Percentiles rank a stretch among this genome's conserved stretches.
phyloP scores from a whole-genome alignment of 2,888 invertebrate species.

The Sturmia bella region DNA sequence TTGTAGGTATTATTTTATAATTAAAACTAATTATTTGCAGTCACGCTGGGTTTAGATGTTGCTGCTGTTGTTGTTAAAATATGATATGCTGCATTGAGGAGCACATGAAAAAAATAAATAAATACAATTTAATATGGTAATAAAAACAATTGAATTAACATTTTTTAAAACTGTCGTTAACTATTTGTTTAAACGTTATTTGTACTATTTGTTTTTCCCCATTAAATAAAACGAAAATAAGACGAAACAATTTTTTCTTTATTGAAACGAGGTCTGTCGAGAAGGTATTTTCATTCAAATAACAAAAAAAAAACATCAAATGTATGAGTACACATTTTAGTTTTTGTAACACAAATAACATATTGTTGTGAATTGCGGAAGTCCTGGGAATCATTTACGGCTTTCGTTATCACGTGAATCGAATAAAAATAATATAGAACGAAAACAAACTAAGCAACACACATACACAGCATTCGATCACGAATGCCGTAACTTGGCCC shows the following conservation, averaged over 20 bases:
- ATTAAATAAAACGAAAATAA: neutral
- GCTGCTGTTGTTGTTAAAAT: constrained; percentile 22
- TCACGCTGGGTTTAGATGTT: constrained; percentile 39
- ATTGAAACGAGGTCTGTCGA: neutral
- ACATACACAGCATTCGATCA: too few species aligned
- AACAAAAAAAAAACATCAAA: too few species aligned
- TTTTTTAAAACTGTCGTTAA: constrained; percentile 54
- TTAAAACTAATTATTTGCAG: constrained; percentile 27
- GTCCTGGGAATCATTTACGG: too few species aligned
- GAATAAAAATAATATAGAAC: too few species aligned
- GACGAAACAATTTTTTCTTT: neutral
- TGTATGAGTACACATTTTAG: too few species aligned
- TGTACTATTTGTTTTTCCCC: neutral
- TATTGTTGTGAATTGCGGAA: too few species aligned
- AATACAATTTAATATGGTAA: neutral
- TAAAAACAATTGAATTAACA: constrained; percentile 47
- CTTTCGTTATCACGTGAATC: too few species aligned
- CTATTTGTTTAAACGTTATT: constrained; percentile 51
- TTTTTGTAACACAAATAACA: too few species aligned
- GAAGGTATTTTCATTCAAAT: neutral
- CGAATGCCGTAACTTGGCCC: too few species aligned
- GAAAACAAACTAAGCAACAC: too few species aligned
- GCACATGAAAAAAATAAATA: neutral
- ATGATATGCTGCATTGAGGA: constrained; percentile 6
- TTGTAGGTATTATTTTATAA: neutral